Conservation (phyloP, 2,113 vertebrate genomes). For the Bostrychus sinensis region DNA sequence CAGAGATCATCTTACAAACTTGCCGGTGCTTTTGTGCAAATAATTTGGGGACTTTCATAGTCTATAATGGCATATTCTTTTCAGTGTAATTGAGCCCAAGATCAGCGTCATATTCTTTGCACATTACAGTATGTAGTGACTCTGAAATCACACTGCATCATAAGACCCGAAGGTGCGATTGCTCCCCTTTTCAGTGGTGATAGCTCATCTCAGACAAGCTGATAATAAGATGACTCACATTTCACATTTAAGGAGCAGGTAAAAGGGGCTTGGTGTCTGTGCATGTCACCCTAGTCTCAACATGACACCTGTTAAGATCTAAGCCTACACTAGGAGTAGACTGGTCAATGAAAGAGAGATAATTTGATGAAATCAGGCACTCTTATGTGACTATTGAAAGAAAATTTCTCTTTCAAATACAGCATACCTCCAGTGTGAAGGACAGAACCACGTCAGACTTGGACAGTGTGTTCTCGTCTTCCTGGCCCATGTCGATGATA, state of each 20-base stretch:
- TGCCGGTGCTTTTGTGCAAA: constrained; percentile 18
- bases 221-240: constrained; percentile 70
- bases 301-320: constrained; percentile 56
- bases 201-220: constrained; percentile 58
- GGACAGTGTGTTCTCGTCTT: constrained; percentile 98
- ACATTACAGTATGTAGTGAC: constrained; percentile 30
- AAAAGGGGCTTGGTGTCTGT: constrained; percentile 34
- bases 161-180: constrained; percentile 51
- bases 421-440: constrained; percentile 92
- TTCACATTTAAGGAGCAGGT: constrained; percentile 53
- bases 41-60: constrained; percentile 1
- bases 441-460: constrained; percentile 97
- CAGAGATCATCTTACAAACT: too few relatives aligned
- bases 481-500: constrained; percentile 99
- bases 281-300: constrained; percentile 42
- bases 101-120: constrained; percentile 26
- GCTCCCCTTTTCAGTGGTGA: constrained; percentile 41
- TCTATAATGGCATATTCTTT: constrained; percentile 3
- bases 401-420: neutral
- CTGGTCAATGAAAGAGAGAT: constrained; percentile 18
- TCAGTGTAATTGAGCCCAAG: constrained; percentile 16
- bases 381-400: neutral
- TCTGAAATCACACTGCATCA: constrained; percentile 56
- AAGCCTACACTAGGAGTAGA: constrained; percentile 53
- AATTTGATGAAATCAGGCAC: constrained; percentile 5